phyloP scores from a whole-genome alignment of 1,140 invertebrate species.

The Leptopilina clavipes region DNA sequence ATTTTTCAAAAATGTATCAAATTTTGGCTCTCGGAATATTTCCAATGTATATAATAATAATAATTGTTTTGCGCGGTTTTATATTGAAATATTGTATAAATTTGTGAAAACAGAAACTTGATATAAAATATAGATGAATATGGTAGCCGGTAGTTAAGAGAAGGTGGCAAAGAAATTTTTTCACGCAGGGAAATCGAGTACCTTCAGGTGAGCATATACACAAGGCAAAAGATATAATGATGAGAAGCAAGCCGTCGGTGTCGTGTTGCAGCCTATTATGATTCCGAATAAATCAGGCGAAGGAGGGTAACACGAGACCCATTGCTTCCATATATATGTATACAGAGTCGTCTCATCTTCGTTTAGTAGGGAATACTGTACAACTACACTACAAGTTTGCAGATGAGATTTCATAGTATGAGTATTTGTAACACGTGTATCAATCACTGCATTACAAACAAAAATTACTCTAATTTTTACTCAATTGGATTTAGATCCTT shows the following conservation, averaged over 20 bases:
- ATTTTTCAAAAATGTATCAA: no score
- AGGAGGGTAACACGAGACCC: slow-evolving; percentile 68
- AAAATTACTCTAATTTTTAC: background rate
- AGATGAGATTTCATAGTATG: background rate
- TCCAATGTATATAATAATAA: no score
- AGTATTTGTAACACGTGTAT: background rate
- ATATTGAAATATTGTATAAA: background rate
- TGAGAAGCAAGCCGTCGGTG: slow-evolving; percentile 64
- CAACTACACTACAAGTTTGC: slow-evolving; percentile 39
- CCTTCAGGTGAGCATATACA: slow-evolving; percentile 62
- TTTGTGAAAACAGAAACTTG: no score
- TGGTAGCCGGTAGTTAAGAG: slow-evolving; percentile 51
- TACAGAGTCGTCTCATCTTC: slow-evolving; percentile 54
- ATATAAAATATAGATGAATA: background rate
- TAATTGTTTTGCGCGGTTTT: background rate
- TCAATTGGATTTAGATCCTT: no score
- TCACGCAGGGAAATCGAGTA: slow-evolving; percentile 58
- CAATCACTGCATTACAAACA: background rate
- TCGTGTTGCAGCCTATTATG: slow-evolving; percentile 70
- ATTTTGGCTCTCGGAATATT: no score
- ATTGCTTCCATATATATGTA: slow-evolving; percentile 50
- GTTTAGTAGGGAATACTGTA: slow-evolving; percentile 45
- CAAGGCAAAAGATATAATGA: slow-evolving; percentile 69
- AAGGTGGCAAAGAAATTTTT: slow-evolving; percentile 45
- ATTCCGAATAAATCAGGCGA: slow-evolving; percentile 71